These are phyloP conservation scores for Sinocyclocheilus rhinocerous DNA, from an alignment of 2,113 vertebrate species.

Conservation along the genomic window DNA sequence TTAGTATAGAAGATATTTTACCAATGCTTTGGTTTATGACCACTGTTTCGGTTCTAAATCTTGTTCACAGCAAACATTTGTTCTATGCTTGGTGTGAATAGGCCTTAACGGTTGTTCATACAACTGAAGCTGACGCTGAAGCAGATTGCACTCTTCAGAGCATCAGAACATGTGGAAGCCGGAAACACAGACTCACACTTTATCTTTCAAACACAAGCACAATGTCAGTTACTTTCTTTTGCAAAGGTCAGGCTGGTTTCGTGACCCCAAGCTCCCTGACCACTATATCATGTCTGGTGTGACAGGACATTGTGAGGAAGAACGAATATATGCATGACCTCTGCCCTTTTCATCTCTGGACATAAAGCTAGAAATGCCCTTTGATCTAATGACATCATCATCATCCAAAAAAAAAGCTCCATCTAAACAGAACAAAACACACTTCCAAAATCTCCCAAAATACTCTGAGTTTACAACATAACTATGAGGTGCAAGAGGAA, in stretches of 20 bases:
- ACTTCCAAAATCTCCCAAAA: background rate
- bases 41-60: background rate
- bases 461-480: background rate
- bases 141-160: constrained; percentile 18
- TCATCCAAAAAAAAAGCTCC: background rate
- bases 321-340: constrained; percentile 23
- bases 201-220: background rate
- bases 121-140: background rate
- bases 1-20: background rate
- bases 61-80: background rate
- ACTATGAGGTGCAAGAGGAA: background rate
- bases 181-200: background rate
- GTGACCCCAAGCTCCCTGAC: constrained; percentile 24
- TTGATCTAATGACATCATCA: constrained; percentile 21
- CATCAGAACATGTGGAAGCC: constrained; percentile 26
- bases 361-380: constrained; percentile 35
- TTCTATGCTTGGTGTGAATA: background rate
- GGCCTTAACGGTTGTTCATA: background rate
- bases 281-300: constrained; percentile 36
- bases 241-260: constrained; percentile 19
- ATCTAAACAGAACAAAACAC: background rate
- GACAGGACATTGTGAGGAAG: constrained; percentile 41
- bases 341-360: constrained; percentile 39
- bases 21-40: background rate
- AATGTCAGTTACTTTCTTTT: constrained; percentile 18